phyloP scores from a whole-genome alignment of 1,140 invertebrate genomes.

The Pteromalus puparum region DNA sequence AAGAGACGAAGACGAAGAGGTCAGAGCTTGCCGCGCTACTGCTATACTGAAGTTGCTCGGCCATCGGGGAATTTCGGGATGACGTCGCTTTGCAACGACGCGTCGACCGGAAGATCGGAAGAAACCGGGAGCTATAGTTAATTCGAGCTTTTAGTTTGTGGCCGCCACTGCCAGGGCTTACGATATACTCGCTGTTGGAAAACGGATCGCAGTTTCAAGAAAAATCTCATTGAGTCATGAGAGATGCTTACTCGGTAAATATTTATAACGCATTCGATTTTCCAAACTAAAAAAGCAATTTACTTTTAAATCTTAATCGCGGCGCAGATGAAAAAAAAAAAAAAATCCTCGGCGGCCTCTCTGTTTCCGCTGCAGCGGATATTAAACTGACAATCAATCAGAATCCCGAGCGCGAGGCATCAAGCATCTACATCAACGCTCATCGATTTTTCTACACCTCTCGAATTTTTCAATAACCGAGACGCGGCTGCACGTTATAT shows the following conservation, averaged over 20 bases:
- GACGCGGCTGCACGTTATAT: too few species aligned
- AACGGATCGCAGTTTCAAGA: too few species aligned
- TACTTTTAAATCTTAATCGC: background rate
- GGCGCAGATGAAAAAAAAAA: background rate
- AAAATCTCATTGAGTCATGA: too few species aligned
- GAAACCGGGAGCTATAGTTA: too few species aligned
- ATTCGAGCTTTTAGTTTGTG: too few species aligned
- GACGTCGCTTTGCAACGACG: background rate
- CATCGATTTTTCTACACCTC: background rate
- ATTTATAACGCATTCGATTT: background rate
- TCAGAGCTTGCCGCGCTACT: too few species aligned
- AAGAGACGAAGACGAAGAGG: background rate
- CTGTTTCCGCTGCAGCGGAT: background rate
- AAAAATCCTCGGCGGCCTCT: too few species aligned
- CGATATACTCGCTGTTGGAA: too few species aligned
- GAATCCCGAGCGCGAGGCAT: background rate
- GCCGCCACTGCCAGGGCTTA: too few species aligned
- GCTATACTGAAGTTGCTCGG: too few species aligned
- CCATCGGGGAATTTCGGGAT: background rate
- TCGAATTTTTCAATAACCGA: background rate
- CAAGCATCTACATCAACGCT: background rate
- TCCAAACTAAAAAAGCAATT: background rate
- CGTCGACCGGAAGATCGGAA: background rate
- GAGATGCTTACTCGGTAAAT: too few species aligned
- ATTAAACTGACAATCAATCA: conserved; percentile 4